Percentiles rank a stretch among this genome's conserved stretches.
Evolutionary conservation across 2,113 vertebrate genomes (phyloP).

Genomic region (Psammodynastes pulverulentus): DNA sequence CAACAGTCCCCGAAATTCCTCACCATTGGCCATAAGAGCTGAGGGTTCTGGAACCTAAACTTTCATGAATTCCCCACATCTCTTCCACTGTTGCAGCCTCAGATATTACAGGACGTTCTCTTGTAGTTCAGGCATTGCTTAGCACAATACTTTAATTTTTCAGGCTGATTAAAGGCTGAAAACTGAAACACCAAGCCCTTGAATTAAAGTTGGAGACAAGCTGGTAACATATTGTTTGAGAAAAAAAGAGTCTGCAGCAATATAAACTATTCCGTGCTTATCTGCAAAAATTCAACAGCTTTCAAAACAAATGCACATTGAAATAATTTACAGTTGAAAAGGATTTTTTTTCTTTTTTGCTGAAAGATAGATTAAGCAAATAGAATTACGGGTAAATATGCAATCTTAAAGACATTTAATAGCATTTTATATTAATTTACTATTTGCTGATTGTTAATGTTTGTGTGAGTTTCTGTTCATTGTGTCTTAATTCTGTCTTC

Average conservation of each 20-base stretch:
- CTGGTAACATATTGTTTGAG: not conserved
- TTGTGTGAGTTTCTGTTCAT: not conserved
- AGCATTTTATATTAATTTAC: not conserved
- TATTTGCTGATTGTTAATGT: not conserved
- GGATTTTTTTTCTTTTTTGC: not conserved
- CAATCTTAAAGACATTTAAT: not conserved
- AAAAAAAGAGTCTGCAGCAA: not conserved
- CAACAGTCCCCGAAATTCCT: not conserved
- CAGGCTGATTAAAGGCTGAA: not conserved
- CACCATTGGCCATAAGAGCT: not conserved
- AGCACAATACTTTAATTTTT: not conserved
- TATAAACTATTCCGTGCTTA: not conserved
- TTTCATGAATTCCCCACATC: not conserved
- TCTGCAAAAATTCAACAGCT: not conserved
- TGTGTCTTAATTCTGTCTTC: not conserved
- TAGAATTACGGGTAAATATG: not conserved
- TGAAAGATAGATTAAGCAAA: not conserved
- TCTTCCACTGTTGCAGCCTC: not conserved
- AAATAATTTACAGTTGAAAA: not conserved
- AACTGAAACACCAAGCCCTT: not conserved
- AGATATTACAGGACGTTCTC: not conserved
- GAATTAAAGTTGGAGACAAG: not conserved
- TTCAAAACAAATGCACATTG: not conserved
- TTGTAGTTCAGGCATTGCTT: not conserved
- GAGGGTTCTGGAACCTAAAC: not conserved